These are phyloP conservation scores for Sminthopsis crassicaudata DNA, from an alignment of 2,113 vertebrate species.

Conservation along the genomic window DNA sequence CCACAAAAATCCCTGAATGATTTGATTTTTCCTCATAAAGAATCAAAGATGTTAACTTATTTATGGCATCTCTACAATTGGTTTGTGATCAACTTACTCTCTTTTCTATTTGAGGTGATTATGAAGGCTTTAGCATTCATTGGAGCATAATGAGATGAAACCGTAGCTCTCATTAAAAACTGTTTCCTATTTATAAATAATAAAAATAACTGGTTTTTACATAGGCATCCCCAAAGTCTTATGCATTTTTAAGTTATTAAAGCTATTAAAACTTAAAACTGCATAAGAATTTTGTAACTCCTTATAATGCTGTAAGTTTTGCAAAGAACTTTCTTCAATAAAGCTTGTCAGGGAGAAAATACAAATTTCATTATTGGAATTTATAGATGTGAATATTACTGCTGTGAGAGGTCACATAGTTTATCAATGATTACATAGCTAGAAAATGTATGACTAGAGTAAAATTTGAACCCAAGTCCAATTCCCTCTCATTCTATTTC, in stretches of 20 bases:
- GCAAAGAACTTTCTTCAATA: not conserved
- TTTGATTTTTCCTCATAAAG: not conserved
- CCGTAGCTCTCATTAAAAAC: not conserved
- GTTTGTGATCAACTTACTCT: not conserved
- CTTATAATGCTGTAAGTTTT: not conserved
- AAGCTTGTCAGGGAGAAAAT: not conserved
- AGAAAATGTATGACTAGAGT: not conserved
- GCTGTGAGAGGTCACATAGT: not conserved
- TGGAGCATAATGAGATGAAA: not conserved
- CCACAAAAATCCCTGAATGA: not conserved
- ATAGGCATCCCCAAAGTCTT: not conserved
- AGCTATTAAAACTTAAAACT: not conserved
- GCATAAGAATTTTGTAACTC: not conserved
- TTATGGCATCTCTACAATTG: not conserved
- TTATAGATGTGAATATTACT: not conserved
- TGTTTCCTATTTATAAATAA: not conserved
- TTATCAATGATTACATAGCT: not conserved
- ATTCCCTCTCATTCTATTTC: not conserved
- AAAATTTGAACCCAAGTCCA: not conserved
- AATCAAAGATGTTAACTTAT: not conserved
- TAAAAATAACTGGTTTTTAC: not conserved
- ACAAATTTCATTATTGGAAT: not conserved
- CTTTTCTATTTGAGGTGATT: not conserved
- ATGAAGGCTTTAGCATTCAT: not conserved
- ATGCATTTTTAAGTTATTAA: not conserved